Conservation (phyloP, 2,888 invertebrate genomes). For the Ecliptopera silaceata region DNA sequence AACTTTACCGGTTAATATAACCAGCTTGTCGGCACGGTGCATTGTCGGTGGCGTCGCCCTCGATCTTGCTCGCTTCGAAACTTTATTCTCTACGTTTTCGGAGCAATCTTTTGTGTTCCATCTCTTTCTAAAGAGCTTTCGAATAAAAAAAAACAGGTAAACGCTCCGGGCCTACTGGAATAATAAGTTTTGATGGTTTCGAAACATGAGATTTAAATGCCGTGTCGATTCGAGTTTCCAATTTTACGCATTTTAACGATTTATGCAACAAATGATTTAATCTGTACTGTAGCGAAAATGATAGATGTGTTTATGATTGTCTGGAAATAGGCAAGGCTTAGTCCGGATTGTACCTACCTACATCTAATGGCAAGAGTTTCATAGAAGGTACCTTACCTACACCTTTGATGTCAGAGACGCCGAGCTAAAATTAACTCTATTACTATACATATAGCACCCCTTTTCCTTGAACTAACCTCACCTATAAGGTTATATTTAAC, state of each 20-base stretch:
- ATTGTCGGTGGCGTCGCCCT: slow-evolving; percentile 79
- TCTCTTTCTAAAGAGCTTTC: slow-evolving; percentile 65
- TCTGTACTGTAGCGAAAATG: slow-evolving; percentile 28
- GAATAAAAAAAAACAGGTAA: slow-evolving; percentile 75
- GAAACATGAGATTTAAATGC: slow-evolving; percentile 52
- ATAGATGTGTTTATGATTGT: slow-evolving; percentile 25
- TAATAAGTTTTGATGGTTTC: slow-evolving; percentile 46
- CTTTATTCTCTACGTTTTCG: slow-evolving; percentile 68
- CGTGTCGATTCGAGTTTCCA: slow-evolving; percentile 46
- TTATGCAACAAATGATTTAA: slow-evolving; percentile 37
- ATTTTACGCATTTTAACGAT: slow-evolving; percentile 56
- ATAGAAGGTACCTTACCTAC: slow-evolving; percentile 6
- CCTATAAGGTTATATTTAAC: slow-evolving; percentile 5
- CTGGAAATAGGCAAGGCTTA: slow-evolving; percentile 10
- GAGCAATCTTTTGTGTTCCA: slow-evolving; percentile 56
- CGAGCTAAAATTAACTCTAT: slow-evolving; percentile 1
- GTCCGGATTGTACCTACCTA: background rate
- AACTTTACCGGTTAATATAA: slow-evolving; percentile 69
- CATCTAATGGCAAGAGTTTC: background rate
- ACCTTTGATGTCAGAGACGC: slow-evolving; percentile 13
- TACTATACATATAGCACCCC: background rate
- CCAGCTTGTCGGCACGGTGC: slow-evolving; percentile 78
- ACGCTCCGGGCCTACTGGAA: slow-evolving; percentile 60
- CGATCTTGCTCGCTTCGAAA: slow-evolving; percentile 70
- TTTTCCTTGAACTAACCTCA: background rate